Evolutionary conservation across 2,797 vertebrate species (phyloP).

Genomic region (Mustela erminea): DNA sequence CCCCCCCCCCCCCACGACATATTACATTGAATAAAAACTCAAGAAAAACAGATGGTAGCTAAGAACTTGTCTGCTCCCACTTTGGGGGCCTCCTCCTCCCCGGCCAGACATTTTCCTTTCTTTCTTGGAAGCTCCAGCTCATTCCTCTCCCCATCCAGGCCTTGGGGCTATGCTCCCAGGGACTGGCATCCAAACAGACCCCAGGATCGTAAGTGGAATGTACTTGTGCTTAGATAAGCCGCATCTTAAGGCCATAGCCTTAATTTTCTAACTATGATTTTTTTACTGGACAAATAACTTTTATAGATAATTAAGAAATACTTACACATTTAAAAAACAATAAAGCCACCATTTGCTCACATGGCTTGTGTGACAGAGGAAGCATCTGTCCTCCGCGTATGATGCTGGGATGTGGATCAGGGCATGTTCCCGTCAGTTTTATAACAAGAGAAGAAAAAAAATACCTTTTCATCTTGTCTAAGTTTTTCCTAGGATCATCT

Average conservation of each 20-base stretch:
- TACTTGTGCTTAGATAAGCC: background rate
- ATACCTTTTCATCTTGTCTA: background rate
- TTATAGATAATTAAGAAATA: background rate
- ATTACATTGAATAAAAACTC: background rate
- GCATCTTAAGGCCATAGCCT: background rate
- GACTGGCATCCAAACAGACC: background rate
- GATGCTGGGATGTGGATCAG: background rate
- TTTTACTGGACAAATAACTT: background rate
- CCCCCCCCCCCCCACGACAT: background rate
- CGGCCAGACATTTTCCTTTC: conserved; percentile 85
- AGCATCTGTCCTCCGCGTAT: fast-evolving
- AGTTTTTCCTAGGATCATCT: background rate
- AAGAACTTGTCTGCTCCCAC: conserved; percentile 58
- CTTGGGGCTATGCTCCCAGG: background rate
- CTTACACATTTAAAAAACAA: background rate
- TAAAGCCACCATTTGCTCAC: background rate
- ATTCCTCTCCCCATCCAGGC: conserved; percentile 36
- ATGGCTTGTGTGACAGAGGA: background rate
- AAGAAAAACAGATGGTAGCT: background rate
- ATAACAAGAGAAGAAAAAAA: background rate
- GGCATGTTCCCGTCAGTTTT: too few relatives aligned
- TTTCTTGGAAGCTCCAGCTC: conserved; percentile 85
- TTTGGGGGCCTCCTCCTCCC: background rate
- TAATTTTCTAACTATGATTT: background rate
- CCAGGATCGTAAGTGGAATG: fast-evolving